These are phyloP conservation scores for Actinostola sp. DNA, from an alignment of 92 coral and sea anemone genomes.

Conservation along the genomic window DNA sequence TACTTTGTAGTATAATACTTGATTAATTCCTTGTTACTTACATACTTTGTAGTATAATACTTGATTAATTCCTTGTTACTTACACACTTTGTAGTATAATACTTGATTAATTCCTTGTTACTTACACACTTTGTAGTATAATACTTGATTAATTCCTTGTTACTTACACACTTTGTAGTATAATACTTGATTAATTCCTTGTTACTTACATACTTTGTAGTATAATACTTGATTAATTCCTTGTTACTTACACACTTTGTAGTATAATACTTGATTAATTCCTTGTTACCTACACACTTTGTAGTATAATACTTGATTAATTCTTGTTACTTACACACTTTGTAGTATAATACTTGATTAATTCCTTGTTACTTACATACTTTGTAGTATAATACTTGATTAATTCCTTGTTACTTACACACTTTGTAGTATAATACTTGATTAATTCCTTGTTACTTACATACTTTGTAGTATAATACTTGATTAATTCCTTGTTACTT, in stretches of 20 bases:
- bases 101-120: neutral
- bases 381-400: neutral
- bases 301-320: neutral
- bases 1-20: neutral
- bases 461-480: neutral
- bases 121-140: neutral
- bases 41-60: neutral
- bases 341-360: neutral
- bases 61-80: neutral
- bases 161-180: no score
- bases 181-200: neutral
- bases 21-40: neutral
- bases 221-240: neutral
- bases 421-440: neutral
- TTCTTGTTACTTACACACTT: slow-evolving; percentile 38
- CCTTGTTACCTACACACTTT: no score
- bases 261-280: neutral
- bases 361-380: no score
- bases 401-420: no score
- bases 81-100: neutral
- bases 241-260: no score
- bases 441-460: no score
- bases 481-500: neutral
- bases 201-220: no score
- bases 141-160: neutral